Conservation (phyloP, 1,140 invertebrate genomes). For the Rhynchophorus ferrugineus region DNA sequence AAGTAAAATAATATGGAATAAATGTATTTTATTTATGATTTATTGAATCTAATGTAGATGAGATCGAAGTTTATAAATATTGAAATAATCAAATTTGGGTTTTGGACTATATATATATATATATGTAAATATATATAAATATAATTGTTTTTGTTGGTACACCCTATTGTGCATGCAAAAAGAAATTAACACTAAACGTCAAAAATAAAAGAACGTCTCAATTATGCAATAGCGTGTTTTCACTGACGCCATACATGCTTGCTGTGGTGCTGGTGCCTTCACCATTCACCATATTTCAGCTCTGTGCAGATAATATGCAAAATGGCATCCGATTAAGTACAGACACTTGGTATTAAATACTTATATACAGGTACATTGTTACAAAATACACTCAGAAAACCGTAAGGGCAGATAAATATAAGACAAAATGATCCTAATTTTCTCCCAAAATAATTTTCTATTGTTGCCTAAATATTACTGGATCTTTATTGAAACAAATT, state of each 20-base stretch:
- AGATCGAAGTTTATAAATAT: too few species aligned
- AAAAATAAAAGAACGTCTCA: constrained; percentile 10
- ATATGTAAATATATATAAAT: too few species aligned
- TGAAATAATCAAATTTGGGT: too few species aligned
- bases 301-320: constrained; percentile 32
- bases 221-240: constrained; percentile 24
- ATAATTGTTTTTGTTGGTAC: constrained; percentile 18
- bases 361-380: constrained; percentile 17
- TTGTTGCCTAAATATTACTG: too few species aligned
- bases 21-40: too few species aligned
- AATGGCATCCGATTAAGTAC: constrained; percentile 23
- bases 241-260: constrained; percentile 33
- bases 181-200: constrained; percentile 7
- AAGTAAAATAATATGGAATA: too few species aligned
- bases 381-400: constrained; percentile 26
- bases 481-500: too few species aligned
- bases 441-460: too few species aligned
- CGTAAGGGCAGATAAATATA: constrained; percentile 24
- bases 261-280: constrained; percentile 38
- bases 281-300: constrained; percentile 29
- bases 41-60: too few species aligned
- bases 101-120: too few species aligned
- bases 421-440: too few species aligned
- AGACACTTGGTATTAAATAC: constrained; percentile 18
- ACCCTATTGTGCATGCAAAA: constrained; percentile 20